A percentile compares a stretch with the other conserved stretches of the same genome.
These are phyloP conservation scores for Amphipoea oculea DNA, from an alignment of 2,888 invertebrate genomes.

Conservation along the genomic window DNA sequence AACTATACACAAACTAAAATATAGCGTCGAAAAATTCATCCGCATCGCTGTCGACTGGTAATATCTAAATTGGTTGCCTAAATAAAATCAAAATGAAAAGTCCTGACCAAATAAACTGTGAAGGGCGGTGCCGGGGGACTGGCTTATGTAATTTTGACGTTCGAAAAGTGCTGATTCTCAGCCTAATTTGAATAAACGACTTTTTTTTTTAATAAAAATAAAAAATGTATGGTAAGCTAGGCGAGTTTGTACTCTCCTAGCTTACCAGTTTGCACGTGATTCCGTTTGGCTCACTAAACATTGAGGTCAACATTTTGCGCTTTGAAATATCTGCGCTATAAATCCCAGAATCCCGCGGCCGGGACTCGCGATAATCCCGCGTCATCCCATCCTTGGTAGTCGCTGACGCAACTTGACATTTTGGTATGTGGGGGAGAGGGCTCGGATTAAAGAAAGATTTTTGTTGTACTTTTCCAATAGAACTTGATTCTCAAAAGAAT, in stretches of 20 bases:
- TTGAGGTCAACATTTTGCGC: constrained; percentile 29
- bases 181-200: too few relatives aligned
- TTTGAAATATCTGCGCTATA: constrained; percentile 46
- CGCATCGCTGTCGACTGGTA: too few relatives aligned
- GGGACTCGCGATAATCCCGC: constrained; percentile 52
- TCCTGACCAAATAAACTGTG: not conserved
- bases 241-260: not conserved
- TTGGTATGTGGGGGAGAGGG: not conserved
- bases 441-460: not conserved
- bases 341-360: constrained; percentile 58
- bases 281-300: constrained; percentile 17
- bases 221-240: too few relatives aligned
- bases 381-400: constrained; percentile 51
- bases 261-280: constrained; percentile 8
- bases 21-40: too few relatives aligned
- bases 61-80: not conserved
- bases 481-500: constrained; percentile 9
- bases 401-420: constrained; percentile 32
- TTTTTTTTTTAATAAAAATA: too few relatives aligned
- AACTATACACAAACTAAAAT: too few relatives aligned
- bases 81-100: constrained; percentile 15
- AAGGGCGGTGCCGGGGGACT: too few relatives aligned
- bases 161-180: too few relatives aligned
- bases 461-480: not conserved
- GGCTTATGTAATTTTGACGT: too few relatives aligned